These are phyloP conservation scores for Dynastes hyllus DNA, from an alignment of 2,888 invertebrate genomes.

Conservation along the genomic window DNA sequence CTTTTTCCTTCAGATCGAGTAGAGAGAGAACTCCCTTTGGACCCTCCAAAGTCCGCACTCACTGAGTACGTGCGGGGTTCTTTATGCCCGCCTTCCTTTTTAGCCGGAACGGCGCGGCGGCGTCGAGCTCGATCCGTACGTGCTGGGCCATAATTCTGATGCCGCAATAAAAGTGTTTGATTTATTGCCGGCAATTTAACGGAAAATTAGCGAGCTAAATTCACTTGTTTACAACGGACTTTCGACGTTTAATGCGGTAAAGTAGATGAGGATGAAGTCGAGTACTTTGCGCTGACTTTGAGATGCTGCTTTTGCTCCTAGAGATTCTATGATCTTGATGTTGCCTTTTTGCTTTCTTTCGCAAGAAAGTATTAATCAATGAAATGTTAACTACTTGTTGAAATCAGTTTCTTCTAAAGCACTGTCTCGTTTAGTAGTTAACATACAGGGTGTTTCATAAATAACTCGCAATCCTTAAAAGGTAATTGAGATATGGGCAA, in stretches of 20 bases:
- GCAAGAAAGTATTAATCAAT: too few relatives aligned
- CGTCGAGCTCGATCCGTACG: slow-evolving; percentile 30
- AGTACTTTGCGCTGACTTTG: not conserved
- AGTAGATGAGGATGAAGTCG: not conserved
- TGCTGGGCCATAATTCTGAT: slow-evolving; percentile 38
- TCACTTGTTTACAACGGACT: slow-evolving; percentile 6
- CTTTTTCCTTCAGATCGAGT: slow-evolving; percentile 14
- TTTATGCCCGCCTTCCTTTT: slow-evolving; percentile 16
- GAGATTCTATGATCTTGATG: too few relatives aligned
- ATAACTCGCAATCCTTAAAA: too few relatives aligned
- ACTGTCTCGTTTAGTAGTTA: too few relatives aligned
- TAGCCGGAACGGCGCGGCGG: not conserved
- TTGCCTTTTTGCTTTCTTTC: too few relatives aligned
- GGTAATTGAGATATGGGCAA: too few relatives aligned
- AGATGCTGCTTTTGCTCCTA: not conserved
- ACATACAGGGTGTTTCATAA: too few relatives aligned
- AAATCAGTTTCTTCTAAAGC: too few relatives aligned
- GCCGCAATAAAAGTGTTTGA: slow-evolving; percentile 42
- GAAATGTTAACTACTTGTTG: too few relatives aligned
- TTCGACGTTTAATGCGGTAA: not conserved
- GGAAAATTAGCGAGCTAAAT: slow-evolving; percentile 45
- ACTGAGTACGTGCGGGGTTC: not conserved
- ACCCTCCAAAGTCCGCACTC: not conserved
- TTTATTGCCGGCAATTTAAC: slow-evolving; percentile 46
- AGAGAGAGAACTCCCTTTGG: slow-evolving; percentile 9